Conservation (phyloP, 2,797 vertebrate species). For the Paguma larvata region DNA sequence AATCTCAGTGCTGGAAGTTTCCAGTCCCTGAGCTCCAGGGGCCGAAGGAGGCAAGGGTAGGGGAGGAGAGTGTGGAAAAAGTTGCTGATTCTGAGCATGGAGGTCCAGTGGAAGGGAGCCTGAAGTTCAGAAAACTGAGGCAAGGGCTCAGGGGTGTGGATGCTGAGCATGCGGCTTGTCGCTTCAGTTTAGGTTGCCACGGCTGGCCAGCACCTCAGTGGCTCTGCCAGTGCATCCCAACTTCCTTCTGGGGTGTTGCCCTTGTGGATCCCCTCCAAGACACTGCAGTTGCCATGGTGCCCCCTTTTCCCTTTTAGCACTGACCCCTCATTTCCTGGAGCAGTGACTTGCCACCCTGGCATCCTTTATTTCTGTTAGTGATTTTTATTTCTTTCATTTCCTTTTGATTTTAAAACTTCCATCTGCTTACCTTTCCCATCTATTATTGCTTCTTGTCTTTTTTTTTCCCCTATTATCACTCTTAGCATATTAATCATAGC, state of each 20-base stretch:
- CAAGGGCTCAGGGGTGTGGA: not conserved
- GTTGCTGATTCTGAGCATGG: not conserved
- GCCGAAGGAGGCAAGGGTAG: not conserved
- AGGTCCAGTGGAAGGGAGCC: not conserved
- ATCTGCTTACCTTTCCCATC: not conserved
- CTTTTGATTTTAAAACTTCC: not conserved
- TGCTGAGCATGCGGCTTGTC: not conserved
- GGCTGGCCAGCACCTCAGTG: not conserved
- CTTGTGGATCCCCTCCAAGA: not conserved
- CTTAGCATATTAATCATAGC: not conserved
- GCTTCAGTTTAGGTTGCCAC: not conserved
- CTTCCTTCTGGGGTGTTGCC: not conserved
- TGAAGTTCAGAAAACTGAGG: not conserved
- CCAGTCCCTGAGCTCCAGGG: not conserved
- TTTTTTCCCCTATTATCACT: not conserved
- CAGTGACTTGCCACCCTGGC: not conserved
- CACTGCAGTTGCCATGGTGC: not conserved
- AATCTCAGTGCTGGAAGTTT: not conserved
- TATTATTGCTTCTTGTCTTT: not conserved
- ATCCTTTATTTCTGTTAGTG: conserved; percentile 10
- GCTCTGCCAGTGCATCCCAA: not conserved
- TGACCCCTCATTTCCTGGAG: not conserved
- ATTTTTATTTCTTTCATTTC: conserved; percentile 20
- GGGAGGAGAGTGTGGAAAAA: not conserved
- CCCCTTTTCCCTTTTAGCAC: not conserved